Conservation (phyloP, 2,888 invertebrate genomes). For the Crioceris asparagi region DNA sequence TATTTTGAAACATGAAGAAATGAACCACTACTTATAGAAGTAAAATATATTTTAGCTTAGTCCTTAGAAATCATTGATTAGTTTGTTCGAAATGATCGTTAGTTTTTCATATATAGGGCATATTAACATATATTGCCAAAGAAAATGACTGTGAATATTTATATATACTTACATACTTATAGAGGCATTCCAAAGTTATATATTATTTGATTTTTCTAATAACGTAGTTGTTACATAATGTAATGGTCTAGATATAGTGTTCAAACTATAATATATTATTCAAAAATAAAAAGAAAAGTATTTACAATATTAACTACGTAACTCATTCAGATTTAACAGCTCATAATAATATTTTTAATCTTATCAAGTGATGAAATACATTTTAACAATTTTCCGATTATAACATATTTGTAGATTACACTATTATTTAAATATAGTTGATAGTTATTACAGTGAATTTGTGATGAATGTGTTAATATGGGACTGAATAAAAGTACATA, state of each 20-base stretch:
- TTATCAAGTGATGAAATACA: constrained; percentile 15
- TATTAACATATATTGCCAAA: constrained; percentile 35
- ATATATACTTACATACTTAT: constrained; percentile 17
- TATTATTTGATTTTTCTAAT: no score
- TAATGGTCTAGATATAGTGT: constrained; percentile 27
- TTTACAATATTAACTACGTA: constrained; percentile 20
- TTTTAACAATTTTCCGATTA: constrained; percentile 16
- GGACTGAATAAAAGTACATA: constrained; percentile 28
- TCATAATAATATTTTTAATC: constrained; percentile 20
- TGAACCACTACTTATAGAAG: no score
- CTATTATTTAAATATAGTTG: constrained; percentile 22
- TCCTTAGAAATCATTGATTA: no score
- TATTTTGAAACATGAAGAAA: no score
- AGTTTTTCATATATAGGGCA: constrained; percentile 23
- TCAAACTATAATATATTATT: constrained; percentile 26
- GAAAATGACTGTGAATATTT: constrained; percentile 38
- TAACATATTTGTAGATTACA: constrained; percentile 17
- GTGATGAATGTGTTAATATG: constrained; percentile 32
- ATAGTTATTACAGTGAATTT: constrained; percentile 24
- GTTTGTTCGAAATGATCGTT: no score
- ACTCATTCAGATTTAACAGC: constrained; percentile 21
- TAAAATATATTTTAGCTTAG: no score
- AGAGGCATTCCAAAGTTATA: constrained; percentile 33
- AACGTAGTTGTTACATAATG: constrained; percentile 26
- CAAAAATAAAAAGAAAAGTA: constrained; percentile 19